A percentile compares a stretch with the other conserved stretches of the same genome.
These are phyloP conservation scores for Fistularia commersonii DNA, from an alignment of 2,797 vertebrate species.

Conservation along the genomic window DNA sequence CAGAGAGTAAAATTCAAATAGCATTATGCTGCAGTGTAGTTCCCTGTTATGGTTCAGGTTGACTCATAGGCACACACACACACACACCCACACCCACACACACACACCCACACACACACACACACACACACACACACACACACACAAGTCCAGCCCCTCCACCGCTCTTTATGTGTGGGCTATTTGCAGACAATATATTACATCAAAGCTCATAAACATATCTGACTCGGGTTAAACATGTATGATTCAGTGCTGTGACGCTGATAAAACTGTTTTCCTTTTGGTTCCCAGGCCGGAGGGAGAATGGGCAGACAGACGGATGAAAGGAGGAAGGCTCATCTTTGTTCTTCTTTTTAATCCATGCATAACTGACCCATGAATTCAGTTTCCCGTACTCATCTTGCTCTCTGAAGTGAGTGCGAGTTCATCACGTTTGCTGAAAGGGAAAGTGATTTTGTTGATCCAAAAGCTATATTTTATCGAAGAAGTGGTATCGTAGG, in stretches of 20 bases:
- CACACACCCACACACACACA: not conserved
- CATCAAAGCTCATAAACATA: constrained; percentile 49
- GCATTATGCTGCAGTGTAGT: not conserved
- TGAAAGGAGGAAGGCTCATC: too few relatives aligned
- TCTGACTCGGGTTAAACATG: constrained; percentile 36
- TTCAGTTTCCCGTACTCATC: too few relatives aligned
- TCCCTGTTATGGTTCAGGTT: not conserved
- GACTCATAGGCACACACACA: constrained; percentile 12
- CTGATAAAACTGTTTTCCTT: constrained; percentile 25
- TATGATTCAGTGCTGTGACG: constrained; percentile 22
- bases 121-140: not conserved
- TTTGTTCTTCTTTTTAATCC: too few relatives aligned
- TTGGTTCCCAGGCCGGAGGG: too few relatives aligned
- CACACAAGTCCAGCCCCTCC: constrained; percentile 4
- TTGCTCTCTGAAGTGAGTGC: too few relatives aligned
- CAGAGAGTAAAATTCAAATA: too few relatives aligned
- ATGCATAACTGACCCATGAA: too few relatives aligned
- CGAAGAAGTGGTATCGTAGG: too few relatives aligned
- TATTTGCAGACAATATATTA: constrained; percentile 24
- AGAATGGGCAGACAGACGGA: too few relatives aligned
- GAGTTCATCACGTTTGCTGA: too few relatives aligned
- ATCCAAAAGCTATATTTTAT: too few relatives aligned
- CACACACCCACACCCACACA: not conserved
- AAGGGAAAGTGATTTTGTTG: too few relatives aligned
- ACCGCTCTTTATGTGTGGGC: not conserved